Evolutionary conservation across 2,797 vertebrate species (phyloP).

Genomic region (Onychomys arenicola): DNA sequence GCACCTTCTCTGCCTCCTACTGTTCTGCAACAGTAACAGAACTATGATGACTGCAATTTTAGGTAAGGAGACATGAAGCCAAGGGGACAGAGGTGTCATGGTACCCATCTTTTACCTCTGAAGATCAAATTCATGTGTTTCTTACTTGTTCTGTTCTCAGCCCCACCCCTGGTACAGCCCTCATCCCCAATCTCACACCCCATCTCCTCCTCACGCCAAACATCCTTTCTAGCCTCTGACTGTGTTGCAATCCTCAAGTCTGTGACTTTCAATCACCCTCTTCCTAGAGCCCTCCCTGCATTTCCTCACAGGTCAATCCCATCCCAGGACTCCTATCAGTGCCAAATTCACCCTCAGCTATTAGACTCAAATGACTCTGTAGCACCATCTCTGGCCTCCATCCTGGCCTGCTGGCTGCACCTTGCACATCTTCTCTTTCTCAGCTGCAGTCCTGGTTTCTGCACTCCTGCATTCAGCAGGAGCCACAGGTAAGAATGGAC

Average conservation of each 20-base stretch:
- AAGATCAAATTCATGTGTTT: not conserved
- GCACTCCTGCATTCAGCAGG: not conserved
- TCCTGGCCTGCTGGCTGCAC: not conserved
- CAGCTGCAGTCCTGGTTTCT: not conserved
- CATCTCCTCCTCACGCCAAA: not conserved
- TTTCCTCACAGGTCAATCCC: not conserved
- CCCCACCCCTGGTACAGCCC: not conserved
- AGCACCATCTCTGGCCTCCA: not conserved
- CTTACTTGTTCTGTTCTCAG: not conserved
- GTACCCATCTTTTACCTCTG: not conserved
- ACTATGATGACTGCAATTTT: not conserved
- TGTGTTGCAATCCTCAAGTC: not conserved
- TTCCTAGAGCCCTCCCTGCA: not conserved
- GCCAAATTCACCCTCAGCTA: not conserved
- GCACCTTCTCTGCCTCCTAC: not conserved
- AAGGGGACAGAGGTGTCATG: not conserved
- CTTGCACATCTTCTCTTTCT: not conserved
- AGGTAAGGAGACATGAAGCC: not conserved
- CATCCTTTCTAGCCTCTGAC: not conserved
- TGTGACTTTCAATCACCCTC: not conserved
- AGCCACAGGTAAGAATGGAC: not conserved
- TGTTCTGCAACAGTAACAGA: not conserved
- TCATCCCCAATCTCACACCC: fast-evolving
- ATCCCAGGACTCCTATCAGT: not conserved
- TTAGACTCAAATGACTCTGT: not conserved